These are phyloP conservation scores for Lottia scabra DNA, from an alignment of 2,888 invertebrate species.

Conservation along the genomic window DNA sequence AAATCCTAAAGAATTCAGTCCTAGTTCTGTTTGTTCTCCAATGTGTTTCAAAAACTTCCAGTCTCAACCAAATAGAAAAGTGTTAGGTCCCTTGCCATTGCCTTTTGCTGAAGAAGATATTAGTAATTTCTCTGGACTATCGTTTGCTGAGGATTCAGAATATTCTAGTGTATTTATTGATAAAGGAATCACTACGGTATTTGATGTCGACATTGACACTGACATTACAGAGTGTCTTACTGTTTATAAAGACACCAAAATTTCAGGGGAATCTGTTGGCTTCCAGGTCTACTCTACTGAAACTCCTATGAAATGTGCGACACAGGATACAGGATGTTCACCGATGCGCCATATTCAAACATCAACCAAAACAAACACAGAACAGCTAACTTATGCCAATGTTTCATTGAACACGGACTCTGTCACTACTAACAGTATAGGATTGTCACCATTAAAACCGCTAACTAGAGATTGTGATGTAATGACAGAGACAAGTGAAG, in stretches of 20 bases:
- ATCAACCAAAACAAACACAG: neutral
- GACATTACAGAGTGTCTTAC: neutral
- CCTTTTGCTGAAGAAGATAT: neutral
- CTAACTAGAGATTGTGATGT: conserved; percentile 5
- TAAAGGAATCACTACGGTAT: neutral
- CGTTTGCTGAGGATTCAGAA: neutral
- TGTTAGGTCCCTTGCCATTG: neutral
- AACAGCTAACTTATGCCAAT: neutral
- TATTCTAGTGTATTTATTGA: neutral
- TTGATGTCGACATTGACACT: neutral
- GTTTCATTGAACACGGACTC: neutral
- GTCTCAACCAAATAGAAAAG: neutral
- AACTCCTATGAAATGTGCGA: neutral
- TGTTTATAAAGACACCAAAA: too few species aligned
- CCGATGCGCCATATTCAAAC: neutral
- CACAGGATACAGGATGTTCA: neutral
- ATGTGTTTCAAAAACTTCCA: neutral
- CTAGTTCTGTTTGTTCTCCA: neutral
- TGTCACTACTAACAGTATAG: neutral
- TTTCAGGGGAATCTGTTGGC: too few species aligned
- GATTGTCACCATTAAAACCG: conserved; percentile 1
- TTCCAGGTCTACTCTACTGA: too few species aligned
- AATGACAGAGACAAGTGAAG: neutral
- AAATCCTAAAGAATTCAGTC: neutral
- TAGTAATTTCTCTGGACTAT: too few species aligned